Percentiles rank a stretch among this genome's conserved stretches.
These are phyloP conservation scores for Troilus luridus DNA, from an alignment of 2,888 invertebrate species.

Conservation along the genomic window DNA sequence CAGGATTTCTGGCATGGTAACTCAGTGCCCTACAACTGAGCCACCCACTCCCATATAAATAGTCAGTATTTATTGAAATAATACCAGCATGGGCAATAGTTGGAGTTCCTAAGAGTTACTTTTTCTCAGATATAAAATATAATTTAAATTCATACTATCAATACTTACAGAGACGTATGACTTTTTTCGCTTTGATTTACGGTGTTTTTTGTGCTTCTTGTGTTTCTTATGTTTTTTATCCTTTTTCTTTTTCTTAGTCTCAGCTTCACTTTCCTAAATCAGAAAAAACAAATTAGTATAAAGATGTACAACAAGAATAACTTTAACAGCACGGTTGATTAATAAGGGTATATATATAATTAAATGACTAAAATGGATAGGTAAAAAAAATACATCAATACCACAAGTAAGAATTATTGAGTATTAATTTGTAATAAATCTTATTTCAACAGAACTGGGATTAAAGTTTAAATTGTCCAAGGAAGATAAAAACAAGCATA, in stretches of 20 bases:
- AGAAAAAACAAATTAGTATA: conserved; percentile 12
- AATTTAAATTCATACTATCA: background rate
- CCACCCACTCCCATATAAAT: too few relatives aligned
- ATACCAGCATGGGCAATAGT: too few relatives aligned
- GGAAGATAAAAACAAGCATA: background rate
- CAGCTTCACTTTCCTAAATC: conserved; percentile 67
- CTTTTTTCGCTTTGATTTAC: conserved; percentile 82
- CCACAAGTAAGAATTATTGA: background rate
- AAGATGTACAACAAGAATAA: background rate
- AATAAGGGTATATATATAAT: too few relatives aligned
- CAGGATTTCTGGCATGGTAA: too few relatives aligned
- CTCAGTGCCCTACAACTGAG: too few relatives aligned
- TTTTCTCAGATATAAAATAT: too few relatives aligned
- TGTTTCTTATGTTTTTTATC: conserved; percentile 83
- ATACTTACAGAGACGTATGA: conserved; percentile 66
- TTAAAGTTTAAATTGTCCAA: background rate
- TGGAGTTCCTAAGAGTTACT: too few relatives aligned
- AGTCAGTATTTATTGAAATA: too few relatives aligned
- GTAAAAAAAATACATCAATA: too few relatives aligned
- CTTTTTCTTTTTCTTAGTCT: conserved; percentile 74
- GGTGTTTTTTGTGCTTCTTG: conserved; percentile 88
- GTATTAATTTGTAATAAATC: background rate
- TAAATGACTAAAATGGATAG: too few relatives aligned
- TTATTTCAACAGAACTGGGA: background rate
- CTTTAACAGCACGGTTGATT: background rate